Conservation (phyloP, 2,113 vertebrate species). For the Dicerorhinus sumatrensis region DNA sequence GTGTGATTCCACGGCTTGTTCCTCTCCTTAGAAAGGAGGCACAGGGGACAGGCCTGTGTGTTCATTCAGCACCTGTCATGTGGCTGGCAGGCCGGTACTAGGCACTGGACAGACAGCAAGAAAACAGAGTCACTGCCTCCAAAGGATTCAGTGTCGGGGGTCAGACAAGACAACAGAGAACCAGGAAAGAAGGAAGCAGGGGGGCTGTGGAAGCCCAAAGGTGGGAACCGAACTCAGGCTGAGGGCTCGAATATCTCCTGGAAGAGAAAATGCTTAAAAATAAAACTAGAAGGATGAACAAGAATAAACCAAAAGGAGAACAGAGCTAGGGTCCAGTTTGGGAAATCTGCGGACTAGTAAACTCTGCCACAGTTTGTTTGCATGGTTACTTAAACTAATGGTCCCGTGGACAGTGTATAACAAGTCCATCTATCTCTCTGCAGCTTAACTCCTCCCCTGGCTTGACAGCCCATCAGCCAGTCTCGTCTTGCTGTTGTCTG, state of each 20-base stretch:
- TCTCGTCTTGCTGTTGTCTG: neutral
- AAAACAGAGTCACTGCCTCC: neutral
- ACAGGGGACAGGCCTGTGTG: neutral
- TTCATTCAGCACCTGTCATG: too few relatives aligned
- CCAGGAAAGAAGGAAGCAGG: neutral
- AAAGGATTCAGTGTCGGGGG: neutral
- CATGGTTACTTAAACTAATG: neutral
- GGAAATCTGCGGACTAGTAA: neutral
- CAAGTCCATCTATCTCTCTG: neutral
- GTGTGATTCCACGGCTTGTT: neutral
- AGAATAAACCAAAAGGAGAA: neutral
- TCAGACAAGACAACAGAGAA: neutral
- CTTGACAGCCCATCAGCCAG: neutral
- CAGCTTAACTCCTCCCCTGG: neutral
- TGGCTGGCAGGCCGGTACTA: neutral
- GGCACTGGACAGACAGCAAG: neutral
- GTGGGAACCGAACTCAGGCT: neutral
- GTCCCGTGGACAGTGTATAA: neutral
- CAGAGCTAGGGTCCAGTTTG: neutral
- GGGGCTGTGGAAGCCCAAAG: neutral
- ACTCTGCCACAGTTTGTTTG: neutral
- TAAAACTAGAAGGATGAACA: neutral
- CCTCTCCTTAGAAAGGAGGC: neutral
- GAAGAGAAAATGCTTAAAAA: neutral
- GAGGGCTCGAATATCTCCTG: neutral